A percentile compares a stretch with the other conserved stretches of the same genome.
Conservation (phyloP, 2,888 invertebrate genomes). For the Drosophila stalkeri region DNA sequence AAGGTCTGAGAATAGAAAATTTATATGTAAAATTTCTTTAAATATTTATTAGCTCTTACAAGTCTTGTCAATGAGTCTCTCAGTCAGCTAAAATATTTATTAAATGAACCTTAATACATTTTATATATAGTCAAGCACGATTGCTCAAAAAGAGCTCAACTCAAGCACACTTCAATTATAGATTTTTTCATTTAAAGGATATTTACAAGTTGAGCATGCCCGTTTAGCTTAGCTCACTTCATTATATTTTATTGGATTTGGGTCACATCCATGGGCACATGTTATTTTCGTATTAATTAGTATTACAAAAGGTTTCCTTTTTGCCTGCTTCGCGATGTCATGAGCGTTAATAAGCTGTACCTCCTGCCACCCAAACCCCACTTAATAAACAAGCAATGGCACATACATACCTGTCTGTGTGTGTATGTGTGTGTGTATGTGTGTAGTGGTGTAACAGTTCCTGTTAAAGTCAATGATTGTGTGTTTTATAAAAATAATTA, state of each 20-base stretch:
- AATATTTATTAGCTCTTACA: too few species aligned
- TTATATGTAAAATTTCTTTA: too few species aligned
- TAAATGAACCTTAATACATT: too few species aligned
- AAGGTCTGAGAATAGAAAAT: too few species aligned
- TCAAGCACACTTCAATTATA: background rate
- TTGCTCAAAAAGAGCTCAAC: too few species aligned
- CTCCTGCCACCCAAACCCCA: slow-evolving; percentile 13
- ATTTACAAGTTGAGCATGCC: background rate
- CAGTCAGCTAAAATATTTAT: too few species aligned
- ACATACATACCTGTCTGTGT: background rate
- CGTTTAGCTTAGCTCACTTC: background rate
- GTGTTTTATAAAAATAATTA: slow-evolving; percentile 53
- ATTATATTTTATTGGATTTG: slow-evolving; percentile 61
- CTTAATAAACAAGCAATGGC: background rate
- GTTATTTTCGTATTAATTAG: slow-evolving; percentile 75
- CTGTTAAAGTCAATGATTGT: slow-evolving; percentile 50
- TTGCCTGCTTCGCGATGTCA: slow-evolving; percentile 54
- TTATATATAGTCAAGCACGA: too few species aligned
- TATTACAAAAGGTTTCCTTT: slow-evolving; percentile 67
- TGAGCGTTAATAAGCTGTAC: slow-evolving; percentile 65
- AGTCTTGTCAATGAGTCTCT: too few species aligned
- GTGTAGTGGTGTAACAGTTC: slow-evolving; percentile 9
- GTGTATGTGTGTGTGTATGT: too few species aligned
- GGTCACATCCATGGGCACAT: slow-evolving; percentile 40
- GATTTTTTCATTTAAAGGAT: background rate